Percentiles rank a stretch among this genome's conserved stretches.
Conservation (phyloP, 2,888 invertebrate genomes). For the Bruchidius siliquastri region DNA sequence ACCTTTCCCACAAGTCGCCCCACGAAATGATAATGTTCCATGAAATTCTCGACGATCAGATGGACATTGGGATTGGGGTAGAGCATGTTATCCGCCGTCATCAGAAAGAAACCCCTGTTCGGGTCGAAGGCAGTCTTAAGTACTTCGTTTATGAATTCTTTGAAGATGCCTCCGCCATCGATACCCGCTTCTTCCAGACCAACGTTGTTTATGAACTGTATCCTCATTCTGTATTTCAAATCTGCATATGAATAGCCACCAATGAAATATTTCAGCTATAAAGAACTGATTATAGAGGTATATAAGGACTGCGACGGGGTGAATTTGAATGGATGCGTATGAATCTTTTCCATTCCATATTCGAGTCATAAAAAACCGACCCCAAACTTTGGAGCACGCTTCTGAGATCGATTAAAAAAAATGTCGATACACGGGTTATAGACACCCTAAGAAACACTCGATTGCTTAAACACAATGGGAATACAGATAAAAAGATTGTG, state of each 20-base stretch:
- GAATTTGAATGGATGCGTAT: neutral
- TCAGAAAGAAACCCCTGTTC: constrained; percentile 85
- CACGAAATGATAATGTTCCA: constrained; percentile 89
- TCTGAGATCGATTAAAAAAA: neutral
- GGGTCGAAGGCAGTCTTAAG: constrained; percentile 95
- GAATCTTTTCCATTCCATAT: neutral
- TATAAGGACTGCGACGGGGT: neutral
- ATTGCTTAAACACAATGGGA: too few relatives aligned
- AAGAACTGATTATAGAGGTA: neutral
- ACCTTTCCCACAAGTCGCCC: constrained; percentile 58
- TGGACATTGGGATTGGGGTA: constrained; percentile 95
- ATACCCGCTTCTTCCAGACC: constrained; percentile 95
- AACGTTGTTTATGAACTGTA: constrained; percentile 84
- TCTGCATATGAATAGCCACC: constrained; percentile 66
- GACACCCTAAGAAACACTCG: too few relatives aligned
- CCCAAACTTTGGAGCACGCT: neutral
- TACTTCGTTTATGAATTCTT: constrained; percentile 91
- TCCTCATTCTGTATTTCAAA: constrained; percentile 76
- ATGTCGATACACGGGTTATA: neutral
- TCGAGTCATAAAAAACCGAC: neutral
- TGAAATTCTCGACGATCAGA: constrained; percentile 78
- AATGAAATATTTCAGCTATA: neutral
- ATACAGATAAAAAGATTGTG: too few relatives aligned
- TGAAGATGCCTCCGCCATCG: constrained; percentile 94
- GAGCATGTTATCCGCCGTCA: constrained; percentile 87